phyloP scores from a whole-genome alignment of 2,888 invertebrate genomes.

The Eretmocerus hayati region DNA sequence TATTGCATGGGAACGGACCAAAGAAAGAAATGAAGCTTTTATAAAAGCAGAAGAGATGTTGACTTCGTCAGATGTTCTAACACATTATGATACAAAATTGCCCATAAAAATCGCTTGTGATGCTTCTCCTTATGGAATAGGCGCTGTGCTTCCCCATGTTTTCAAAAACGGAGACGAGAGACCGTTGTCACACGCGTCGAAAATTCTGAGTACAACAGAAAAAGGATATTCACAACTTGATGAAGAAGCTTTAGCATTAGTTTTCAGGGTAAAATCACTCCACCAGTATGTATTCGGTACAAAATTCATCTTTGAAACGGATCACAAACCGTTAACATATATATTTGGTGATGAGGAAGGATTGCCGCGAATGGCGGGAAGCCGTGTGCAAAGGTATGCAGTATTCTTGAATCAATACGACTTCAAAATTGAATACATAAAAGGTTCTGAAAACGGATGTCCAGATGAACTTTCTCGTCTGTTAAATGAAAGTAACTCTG shows the following conservation, averaged over 20 bases:
- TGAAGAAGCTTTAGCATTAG: constrained; percentile 26
- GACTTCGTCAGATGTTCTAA: too few species aligned
- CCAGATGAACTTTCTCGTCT: constrained; percentile 20
- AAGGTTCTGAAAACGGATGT: constrained; percentile 16
- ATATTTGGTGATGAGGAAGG: constrained; percentile 29
- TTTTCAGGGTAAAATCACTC: constrained; percentile 28
- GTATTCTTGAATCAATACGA: constrained; percentile 32
- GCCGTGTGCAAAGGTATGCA: constrained; percentile 30
- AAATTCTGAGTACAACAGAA: too few species aligned
- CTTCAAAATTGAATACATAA: constrained; percentile 16
- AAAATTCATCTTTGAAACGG: constrained; percentile 33
- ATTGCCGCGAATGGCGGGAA: constrained; percentile 28
- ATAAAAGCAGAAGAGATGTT: too few species aligned
- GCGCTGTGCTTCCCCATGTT: too few species aligned
- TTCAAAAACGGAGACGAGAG: too few species aligned
- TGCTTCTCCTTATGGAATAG: too few species aligned
- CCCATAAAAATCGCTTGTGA: too few species aligned
- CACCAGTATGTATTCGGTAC: constrained; percentile 27
- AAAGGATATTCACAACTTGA: too few species aligned
- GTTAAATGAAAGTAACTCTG: neutral
- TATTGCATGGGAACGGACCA: too few species aligned
- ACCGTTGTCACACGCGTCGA: too few species aligned
- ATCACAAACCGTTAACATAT: constrained; percentile 38
- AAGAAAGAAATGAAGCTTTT: too few species aligned
- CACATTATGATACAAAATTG: too few species aligned